A percentile compares a stretch with the other conserved stretches of the same genome.
Conservation (phyloP, 2,113 vertebrate species). For the Mugil cephalus region DNA sequence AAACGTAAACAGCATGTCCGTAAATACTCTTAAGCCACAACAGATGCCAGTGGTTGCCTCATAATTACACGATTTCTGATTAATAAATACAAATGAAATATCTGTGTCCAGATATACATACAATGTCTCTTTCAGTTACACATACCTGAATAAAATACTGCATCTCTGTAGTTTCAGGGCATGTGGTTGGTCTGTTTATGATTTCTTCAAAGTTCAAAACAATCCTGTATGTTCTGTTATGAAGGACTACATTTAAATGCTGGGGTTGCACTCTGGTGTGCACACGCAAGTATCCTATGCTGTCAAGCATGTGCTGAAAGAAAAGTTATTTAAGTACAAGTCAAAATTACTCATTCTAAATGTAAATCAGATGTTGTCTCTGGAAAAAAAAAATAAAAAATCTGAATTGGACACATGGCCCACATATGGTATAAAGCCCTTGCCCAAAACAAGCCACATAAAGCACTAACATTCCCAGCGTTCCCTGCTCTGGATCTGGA, state of each 20-base stretch:
- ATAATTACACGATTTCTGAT: constrained; percentile 35
- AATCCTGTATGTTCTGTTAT: constrained; percentile 38
- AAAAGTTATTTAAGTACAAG: constrained; percentile 34
- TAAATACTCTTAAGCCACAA: constrained; percentile 33
- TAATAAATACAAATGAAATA: constrained; percentile 62
- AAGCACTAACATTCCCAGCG: constrained; percentile 47
- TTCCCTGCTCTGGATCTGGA: constrained; percentile 28
- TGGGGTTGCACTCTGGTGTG: constrained; percentile 3
- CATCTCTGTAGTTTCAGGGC: constrained; percentile 25
- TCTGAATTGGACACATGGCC: constrained; percentile 23
- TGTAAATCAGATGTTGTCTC: constrained; percentile 51
- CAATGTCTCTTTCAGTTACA: constrained; percentile 25
- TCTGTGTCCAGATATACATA: constrained; percentile 11
- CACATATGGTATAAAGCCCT: constrained; percentile 55
- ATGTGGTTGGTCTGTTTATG: constrained; percentile 35
- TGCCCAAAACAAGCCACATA: constrained; percentile 43
- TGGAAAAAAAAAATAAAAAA: constrained; percentile 4
- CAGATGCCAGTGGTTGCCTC: too few relatives aligned
- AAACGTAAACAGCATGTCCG: constrained; percentile 40
- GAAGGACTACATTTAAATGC: constrained; percentile 14
- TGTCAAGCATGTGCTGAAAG: constrained; percentile 20
- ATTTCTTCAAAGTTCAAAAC: constrained; percentile 46
- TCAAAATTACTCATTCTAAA: constrained; percentile 38
- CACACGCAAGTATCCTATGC: constrained; percentile 15
- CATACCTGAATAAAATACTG: constrained; percentile 24